Conservation (phyloP, 2,888 invertebrate genomes). For the Agapostemon virescens region DNA sequence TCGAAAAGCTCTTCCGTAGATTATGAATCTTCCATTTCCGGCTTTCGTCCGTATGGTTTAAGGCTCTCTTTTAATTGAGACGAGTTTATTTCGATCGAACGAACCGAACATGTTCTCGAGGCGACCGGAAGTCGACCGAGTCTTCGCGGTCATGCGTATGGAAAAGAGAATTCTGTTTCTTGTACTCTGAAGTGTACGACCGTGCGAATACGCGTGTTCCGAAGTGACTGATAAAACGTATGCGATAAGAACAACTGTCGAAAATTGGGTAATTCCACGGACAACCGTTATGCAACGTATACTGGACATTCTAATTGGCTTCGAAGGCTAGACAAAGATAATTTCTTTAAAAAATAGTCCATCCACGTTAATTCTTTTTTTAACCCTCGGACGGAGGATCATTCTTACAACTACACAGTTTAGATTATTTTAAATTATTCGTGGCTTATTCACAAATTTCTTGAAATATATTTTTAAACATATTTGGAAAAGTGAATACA, state of each 20-base stretch:
- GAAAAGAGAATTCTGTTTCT: not conserved
- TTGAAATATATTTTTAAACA: not conserved
- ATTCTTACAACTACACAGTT: not conserved
- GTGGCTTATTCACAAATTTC: not conserved
- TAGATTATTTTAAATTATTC: not conserved
- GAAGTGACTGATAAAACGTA: constrained; percentile 28
- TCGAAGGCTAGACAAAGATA: not conserved
- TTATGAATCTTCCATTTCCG: not conserved
- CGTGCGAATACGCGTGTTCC: constrained; percentile 20
- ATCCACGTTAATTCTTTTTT: not conserved
- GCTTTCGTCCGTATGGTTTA: not conserved
- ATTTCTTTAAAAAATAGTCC: not conserved
- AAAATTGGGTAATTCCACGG: constrained; percentile 1
- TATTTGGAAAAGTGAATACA: too few species aligned
- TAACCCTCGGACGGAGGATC: not conserved
- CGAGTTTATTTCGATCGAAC: not conserved
- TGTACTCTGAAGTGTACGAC: not conserved
- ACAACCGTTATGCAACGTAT: not conserved
- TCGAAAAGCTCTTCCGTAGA: not conserved
- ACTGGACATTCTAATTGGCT: not conserved
- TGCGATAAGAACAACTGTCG: constrained; percentile 9
- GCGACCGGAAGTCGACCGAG: not conserved
- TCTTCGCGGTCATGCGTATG: not conserved
- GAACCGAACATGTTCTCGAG: not conserved
- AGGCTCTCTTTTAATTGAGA: not conserved